Evolutionary conservation across 2,797 vertebrate species (phyloP), one percentile per base, ranked within the genome.

Genomic region (Acanthurus leucopareius): DNA sequence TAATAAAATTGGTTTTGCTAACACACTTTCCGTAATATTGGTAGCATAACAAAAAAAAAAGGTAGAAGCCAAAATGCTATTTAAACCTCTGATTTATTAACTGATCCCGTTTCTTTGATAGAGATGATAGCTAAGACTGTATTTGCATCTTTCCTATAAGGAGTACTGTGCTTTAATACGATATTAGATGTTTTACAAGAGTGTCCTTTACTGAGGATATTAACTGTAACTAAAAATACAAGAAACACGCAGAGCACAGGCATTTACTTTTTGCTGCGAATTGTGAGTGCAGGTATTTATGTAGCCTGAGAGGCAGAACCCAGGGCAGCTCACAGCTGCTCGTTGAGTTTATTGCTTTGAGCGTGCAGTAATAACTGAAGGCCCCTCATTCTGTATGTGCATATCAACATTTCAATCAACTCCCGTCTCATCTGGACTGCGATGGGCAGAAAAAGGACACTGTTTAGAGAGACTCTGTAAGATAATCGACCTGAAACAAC

Each of bases 321-420:
- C 52, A 38, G n/a, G 52, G 44, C 9, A 14, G 44, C 35, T 52
- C 4, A n/a, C n/a, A 62, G 75, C 49, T 68, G 73, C 53, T 48
- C n/a, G 10, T 38, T 80, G 35, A 73, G 66, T 40, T 72, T 35
- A 56, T 72, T 66, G 66, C 56, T 75, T 53, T 67, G 51, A 65
- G 52, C 16, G 16, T 19, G 28, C 15, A 19, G 45, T 57, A 73
- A 66, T 54, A 58, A 66, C 42, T 19, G 32, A 63, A 35, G 44
- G 28, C 15, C 15, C 66, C 49, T 66, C 69, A 40, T 7, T n/a
- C 10, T 64, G 49, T 19, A 10, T 17, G 28, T n/a, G 44, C 40
- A 15, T 44, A 73, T 62, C 22, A 17, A 48, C 53, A 47, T 49
- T 40, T 61, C 61, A n/a, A 66, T 38, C 47, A 28, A 11, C 19